Base-by-base conservation (phyloP, 2,888 invertebrate species). In the Cheilosia soror region DNA sequence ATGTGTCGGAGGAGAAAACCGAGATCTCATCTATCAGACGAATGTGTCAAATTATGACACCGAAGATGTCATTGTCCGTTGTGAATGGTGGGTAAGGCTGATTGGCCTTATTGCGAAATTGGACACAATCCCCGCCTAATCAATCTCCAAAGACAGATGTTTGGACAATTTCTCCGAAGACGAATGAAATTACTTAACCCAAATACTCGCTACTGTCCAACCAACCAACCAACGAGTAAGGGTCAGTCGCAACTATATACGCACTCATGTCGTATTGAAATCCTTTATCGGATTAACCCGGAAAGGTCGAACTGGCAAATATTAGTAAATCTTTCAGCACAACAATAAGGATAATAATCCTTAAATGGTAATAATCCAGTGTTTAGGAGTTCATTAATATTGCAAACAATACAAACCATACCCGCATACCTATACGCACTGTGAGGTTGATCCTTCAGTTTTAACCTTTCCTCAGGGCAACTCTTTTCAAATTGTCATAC, bases 261-360 rank as follows among this genome's bases (percentile, higher is more conserved):
- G 51, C 57, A 66, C 31, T 4, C 31, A 42, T 15, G 20, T 47
- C 15, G 15, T 49, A 13, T 29, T 27, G 51, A 76, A 85, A 85
- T 85, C 85, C 85, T 85, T 85, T 85, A 85, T 77, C 85, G 81
- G 81, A 81, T 85, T 85, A 77, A 55, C 76, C 81, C 62, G 33
- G 79, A 33, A 60, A 68, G 85, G 81, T 66, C 60, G 85, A 72
- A 77, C 77, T 63, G 62, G 76, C 81, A 85, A 85, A 85, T 85
- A 85, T 85, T 85, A 72, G 85, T 85, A 85, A 85, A 85, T 71
- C 85, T 77, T 72, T 33, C 25, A 53, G 68, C 51, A 81, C 62
- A 63, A 85, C 85, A 85, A 85, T 81, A 51, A 85, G 76, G 85
- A 85, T 85, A 81, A 85, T 85, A 85, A 81, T 85, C 85, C 80